Evolutionary conservation across 2,888 invertebrate species (phyloP).

Genomic region (Norana najaformis): DNA sequence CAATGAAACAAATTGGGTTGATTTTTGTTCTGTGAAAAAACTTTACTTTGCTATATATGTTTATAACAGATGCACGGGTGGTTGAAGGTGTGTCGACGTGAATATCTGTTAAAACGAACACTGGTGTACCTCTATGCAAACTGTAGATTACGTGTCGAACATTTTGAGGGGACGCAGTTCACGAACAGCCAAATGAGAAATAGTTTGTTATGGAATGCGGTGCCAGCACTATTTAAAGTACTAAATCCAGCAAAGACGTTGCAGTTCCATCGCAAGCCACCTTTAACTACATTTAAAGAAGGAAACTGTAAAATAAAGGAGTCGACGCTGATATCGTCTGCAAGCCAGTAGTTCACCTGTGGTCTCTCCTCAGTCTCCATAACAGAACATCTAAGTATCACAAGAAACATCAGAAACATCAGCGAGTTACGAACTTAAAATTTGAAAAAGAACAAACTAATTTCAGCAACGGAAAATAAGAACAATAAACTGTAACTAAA

Average conservation of each 20-base stretch:
- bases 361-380: too few relatives aligned
- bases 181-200: not conserved
- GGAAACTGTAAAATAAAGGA: too few relatives aligned
- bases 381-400: too few relatives aligned
- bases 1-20: not conserved
- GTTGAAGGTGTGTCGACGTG: not conserved
- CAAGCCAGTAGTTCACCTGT: too few relatives aligned
- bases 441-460: too few relatives aligned
- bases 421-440: too few relatives aligned
- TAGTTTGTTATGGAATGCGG: conserved; percentile 4
- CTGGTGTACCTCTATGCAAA: not conserved
- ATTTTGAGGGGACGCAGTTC: not conserved
- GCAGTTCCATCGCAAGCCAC: not conserved
- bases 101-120: not conserved
- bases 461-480: too few relatives aligned
- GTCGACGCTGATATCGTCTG: too few relatives aligned
- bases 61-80: not conserved
- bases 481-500: too few relatives aligned
- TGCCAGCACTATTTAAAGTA: not conserved
- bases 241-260: too few relatives aligned
- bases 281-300: too few relatives aligned
- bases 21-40: not conserved
- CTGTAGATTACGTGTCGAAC: not conserved
- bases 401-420: too few relatives aligned
- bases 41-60: not conserved